Percentiles rank a stretch among this genome's conserved stretches.
Evolutionary conservation across 2,113 vertebrate genomes (phyloP).

Genomic region (Felis catus): F.catus_Fca126_mat1.0 CM031416.1:117753001-117753500

Average conservation of each 20-base stretch:
- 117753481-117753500: neutral
- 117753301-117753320: neutral
- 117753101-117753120: neutral
- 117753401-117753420: neutral
- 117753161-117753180: neutral
- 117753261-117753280: neutral
- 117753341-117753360: neutral
- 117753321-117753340: neutral
- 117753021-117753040: neutral
- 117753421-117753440: neutral
- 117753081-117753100: neutral
- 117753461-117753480: neutral
- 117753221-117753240: neutral
- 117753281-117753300: neutral
- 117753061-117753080: neutral
- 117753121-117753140: conserved; percentile 24
- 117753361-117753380: neutral
- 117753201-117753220: neutral
- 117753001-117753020: neutral
- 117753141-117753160: neutral
- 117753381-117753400: conserved; percentile 12
- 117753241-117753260: neutral
- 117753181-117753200: neutral
- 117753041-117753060: neutral
- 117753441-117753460: neutral